These are phyloP conservation scores for Odontophorus gujanensis DNA, from an alignment of 2,113 vertebrate genomes.

Conservation along the genomic window DNA sequence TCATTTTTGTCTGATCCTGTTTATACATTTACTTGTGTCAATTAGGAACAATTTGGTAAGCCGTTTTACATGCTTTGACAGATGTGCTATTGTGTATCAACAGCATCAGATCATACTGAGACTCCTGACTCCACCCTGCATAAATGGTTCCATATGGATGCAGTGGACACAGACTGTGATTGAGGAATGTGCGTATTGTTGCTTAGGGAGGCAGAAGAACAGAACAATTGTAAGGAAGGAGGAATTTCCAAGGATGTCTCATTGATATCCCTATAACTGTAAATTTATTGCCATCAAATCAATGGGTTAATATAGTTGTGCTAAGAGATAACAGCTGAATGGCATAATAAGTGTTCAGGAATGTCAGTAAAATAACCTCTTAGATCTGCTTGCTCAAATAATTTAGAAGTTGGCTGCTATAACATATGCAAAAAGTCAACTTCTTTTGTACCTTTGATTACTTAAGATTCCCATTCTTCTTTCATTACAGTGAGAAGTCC, in stretches of 20 bases:
- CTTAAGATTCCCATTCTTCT: conserved; percentile 15
- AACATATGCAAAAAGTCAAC: background rate
- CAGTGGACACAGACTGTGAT: background rate
- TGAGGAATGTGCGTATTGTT: background rate
- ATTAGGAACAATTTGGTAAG: background rate
- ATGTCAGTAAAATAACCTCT: background rate
- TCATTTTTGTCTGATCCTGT: background rate
- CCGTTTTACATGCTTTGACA: background rate
- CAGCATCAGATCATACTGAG: background rate
- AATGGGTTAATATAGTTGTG: background rate
- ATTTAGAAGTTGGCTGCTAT: background rate
- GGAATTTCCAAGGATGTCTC: background rate
- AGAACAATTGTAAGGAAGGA: background rate
- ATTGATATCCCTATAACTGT: background rate
- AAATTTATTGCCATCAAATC: background rate
- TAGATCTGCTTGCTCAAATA: background rate
- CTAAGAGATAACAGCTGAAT: conserved; percentile 6
- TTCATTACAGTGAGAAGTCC: conserved; percentile 8
- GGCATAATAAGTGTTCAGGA: background rate
- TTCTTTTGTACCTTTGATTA: conserved; percentile 26
- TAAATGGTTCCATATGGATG: background rate
- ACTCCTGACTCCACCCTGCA: background rate
- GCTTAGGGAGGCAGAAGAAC: background rate
- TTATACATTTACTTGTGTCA: background rate
- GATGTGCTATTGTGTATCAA: background rate